Evolutionary conservation across 2,888 invertebrate genomes (phyloP).

Genomic region (Meloe dianella): DNA sequence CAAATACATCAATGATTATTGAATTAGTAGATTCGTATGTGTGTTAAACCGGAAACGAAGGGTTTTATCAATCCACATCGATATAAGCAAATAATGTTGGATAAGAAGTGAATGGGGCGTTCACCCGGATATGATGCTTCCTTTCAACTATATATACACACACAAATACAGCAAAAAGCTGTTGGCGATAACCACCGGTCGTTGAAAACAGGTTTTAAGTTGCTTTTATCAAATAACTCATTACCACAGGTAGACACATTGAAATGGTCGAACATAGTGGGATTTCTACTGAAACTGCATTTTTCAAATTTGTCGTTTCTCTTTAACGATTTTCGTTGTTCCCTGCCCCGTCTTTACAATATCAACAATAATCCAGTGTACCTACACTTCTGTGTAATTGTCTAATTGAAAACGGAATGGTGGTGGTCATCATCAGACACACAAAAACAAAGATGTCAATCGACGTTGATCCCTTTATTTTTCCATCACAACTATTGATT

Average conservation of each 20-base stretch:
- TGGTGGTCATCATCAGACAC: background rate
- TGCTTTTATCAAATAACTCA: constrained; percentile 11
- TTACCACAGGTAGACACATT: background rate
- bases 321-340: too few relatives aligned
- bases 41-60: constrained; percentile 24
- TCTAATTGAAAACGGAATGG: constrained; percentile 20
- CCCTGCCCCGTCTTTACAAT: too few relatives aligned
- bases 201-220: constrained; percentile 2
- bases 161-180: constrained; percentile 18
- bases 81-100: constrained; percentile 25
- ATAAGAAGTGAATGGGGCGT: constrained; percentile 16
- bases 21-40: constrained; percentile 14
- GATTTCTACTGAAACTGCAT: background rate
- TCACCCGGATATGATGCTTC: constrained; percentile 24
- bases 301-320: background rate
- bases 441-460: background rate
- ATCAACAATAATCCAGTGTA: too few relatives aligned
- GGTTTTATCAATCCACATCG: constrained; percentile 29
- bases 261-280: background rate
- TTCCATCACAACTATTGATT: background rate
- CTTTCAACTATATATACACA: background rate
- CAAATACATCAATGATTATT: background rate
- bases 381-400: too few relatives aligned
- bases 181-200: constrained; percentile 14
- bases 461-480: background rate